Evolutionary conservation across 2,797 vertebrate genomes (phyloP).

Genomic region (Notolabrus celidotus): DNA sequence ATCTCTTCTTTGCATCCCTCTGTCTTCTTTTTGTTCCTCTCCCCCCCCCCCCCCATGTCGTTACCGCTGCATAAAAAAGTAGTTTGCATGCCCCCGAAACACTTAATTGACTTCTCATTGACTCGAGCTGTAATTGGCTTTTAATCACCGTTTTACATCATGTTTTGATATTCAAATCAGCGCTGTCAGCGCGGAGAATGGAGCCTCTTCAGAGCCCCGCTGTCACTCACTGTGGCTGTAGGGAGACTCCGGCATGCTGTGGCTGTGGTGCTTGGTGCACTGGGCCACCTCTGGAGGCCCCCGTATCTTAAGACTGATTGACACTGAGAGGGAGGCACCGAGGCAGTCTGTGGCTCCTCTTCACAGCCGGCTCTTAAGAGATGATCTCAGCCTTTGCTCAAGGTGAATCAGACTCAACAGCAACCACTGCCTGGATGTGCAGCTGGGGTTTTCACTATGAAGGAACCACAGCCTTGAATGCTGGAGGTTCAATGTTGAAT

Average conservation of each 20-base stretch:
- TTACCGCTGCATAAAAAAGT: slow-evolving; percentile 71
- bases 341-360: not conserved
- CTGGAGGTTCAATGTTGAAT: too few relatives aligned
- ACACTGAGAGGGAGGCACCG: slow-evolving; percentile 24
- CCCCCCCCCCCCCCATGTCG: slow-evolving; percentile 37
- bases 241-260: slow-evolving; percentile 9
- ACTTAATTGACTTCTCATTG: slow-evolving; percentile 80
- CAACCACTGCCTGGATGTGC: not conserved
- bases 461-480: too few relatives aligned
- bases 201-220: slow-evolving; percentile 46
- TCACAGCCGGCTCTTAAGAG: not conserved
- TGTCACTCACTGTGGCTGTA: slow-evolving; percentile 53
- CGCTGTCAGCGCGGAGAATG: slow-evolving; percentile 67
- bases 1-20: slow-evolving; percentile 9
- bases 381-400: not conserved
- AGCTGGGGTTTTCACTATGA: not conserved
- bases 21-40: slow-evolving; percentile 22
- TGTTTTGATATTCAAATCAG: slow-evolving; percentile 87
- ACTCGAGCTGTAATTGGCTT: slow-evolving; percentile 79
- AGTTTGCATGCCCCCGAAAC: slow-evolving; percentile 62
- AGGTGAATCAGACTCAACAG: not conserved
- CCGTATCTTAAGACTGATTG: slow-evolving; percentile 21
- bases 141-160: slow-evolving; percentile 85
- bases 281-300: slow-evolving; percentile 24
- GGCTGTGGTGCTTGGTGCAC: slow-evolving; percentile 25